phyloP scores from a whole-genome alignment of 2,888 invertebrate species.

The Rutpela maculata region DNA sequence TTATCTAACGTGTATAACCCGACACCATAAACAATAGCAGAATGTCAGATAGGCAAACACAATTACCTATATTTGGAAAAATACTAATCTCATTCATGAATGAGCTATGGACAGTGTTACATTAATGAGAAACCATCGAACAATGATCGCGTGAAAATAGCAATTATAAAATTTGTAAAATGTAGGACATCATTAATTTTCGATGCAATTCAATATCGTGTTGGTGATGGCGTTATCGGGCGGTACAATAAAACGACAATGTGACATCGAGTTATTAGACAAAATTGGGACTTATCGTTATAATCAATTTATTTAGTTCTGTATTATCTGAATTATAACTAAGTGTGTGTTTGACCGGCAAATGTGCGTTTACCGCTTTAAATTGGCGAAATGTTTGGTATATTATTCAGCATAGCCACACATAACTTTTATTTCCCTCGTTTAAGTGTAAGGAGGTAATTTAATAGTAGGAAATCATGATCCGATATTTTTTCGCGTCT shows the following conservation, averaged over 20 bases:
- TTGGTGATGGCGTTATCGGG: conserved; percentile 45
- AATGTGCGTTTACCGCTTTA: too few species aligned
- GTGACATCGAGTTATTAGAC: conserved; percentile 12
- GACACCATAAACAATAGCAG: conserved; percentile 68
- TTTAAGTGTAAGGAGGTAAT: too few species aligned
- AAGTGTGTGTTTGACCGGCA: too few species aligned
- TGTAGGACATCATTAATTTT: conserved; percentile 68
- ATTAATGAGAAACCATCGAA: conserved; percentile 66
- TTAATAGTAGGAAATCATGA: too few species aligned
- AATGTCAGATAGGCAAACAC: conserved; percentile 71
- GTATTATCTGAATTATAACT: too few species aligned
- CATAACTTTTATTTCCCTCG: too few species aligned
- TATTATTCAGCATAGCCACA: too few species aligned
- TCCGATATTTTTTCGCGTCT: too few species aligned
- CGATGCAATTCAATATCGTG: conserved; percentile 45
- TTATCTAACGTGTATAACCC: conserved; percentile 67
- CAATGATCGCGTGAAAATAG: conserved; percentile 64
- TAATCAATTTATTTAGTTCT: too few species aligned
- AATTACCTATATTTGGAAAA: conserved; percentile 72
- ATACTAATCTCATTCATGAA: conserved; percentile 68
- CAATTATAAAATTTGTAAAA: conserved; percentile 71
- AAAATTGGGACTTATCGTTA: not conserved
- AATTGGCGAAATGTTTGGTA: too few species aligned
- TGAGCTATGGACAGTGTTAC: conserved; percentile 61
- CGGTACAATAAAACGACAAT: conserved; percentile 39